phyloP scores from a whole-genome alignment of 2,113 vertebrate genomes.

The Peromyscus californicus region DNA sequence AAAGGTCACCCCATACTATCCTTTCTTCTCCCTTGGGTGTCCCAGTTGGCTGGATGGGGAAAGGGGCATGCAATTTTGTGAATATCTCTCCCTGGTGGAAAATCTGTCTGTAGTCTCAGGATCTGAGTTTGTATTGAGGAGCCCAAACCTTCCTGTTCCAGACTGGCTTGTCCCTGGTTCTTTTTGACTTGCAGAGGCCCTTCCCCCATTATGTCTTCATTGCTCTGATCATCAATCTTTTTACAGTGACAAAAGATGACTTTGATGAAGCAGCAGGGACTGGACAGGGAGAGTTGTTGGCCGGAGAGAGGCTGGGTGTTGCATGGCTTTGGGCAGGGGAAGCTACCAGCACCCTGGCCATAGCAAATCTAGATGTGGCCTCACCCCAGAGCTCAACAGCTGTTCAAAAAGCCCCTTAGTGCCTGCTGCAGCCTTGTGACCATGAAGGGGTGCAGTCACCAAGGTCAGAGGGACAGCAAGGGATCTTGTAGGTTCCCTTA shows the following conservation, averaged over 20 bases:
- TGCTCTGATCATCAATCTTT: not conserved
- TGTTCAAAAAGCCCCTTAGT: not conserved
- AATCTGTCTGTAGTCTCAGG: not conserved
- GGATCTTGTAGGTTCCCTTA: not conserved
- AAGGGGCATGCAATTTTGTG: not conserved
- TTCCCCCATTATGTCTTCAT: not conserved
- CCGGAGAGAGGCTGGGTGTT: not conserved
- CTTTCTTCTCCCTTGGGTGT: not conserved
- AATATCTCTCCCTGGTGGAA: not conserved
- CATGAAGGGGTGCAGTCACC: conserved; percentile 15
- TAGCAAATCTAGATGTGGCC: not conserved
- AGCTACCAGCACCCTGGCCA: not conserved
- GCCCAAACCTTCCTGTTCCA: not conserved
- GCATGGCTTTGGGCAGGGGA: not conserved
- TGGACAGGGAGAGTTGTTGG: not conserved
- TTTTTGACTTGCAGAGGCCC: not conserved
- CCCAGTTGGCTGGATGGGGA: not conserved
- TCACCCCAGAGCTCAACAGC: not conserved
- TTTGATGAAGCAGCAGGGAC: not conserved
- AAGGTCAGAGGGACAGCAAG: not conserved
- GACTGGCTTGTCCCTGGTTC: not conserved
- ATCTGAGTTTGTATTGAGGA: not conserved
- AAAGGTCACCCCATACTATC: not conserved
- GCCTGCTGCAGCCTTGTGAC: not conserved
- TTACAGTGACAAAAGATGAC: not conserved